Conservation (phyloP, 2,888 invertebrate species). For the Atrina japonica region DNA sequence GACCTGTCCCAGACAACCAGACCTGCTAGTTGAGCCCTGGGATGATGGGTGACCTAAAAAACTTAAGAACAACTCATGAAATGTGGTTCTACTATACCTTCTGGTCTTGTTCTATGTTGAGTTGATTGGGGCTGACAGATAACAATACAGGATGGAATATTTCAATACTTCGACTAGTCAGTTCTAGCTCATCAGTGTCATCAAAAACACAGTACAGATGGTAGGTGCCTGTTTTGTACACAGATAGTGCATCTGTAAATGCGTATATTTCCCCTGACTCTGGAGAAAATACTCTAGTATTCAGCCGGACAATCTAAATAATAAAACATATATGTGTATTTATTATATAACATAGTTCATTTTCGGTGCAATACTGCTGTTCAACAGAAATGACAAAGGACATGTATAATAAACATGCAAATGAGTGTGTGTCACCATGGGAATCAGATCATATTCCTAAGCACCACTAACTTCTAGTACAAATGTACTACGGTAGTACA, state of each 20-base stretch:
- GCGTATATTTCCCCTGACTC: not conserved
- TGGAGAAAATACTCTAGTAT: not conserved
- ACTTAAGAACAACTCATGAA: not conserved
- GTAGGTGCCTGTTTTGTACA: not conserved
- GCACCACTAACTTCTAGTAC: too few species aligned
- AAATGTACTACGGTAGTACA: too few species aligned
- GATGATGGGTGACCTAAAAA: too few species aligned
- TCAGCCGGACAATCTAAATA: not conserved
- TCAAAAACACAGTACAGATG: slow-evolving; percentile 22
- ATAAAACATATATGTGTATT: too few species aligned
- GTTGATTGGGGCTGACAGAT: not conserved
- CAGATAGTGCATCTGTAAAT: not conserved
- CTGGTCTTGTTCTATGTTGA: not conserved
- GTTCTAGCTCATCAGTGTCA: not conserved
- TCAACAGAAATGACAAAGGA: too few species aligned
- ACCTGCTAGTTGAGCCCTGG: too few species aligned
- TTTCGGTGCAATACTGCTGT: too few species aligned
- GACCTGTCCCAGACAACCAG: too few species aligned
- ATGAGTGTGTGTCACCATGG: too few species aligned
- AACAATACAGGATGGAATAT: slow-evolving; percentile 5
- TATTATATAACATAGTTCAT: too few species aligned
- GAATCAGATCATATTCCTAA: too few species aligned
- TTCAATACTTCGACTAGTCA: not conserved
- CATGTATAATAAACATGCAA: too few species aligned
- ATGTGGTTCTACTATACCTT: not conserved